Conservation (phyloP, 2,113 vertebrate species). For the Ptilonorhynchus violaceus region DNA sequence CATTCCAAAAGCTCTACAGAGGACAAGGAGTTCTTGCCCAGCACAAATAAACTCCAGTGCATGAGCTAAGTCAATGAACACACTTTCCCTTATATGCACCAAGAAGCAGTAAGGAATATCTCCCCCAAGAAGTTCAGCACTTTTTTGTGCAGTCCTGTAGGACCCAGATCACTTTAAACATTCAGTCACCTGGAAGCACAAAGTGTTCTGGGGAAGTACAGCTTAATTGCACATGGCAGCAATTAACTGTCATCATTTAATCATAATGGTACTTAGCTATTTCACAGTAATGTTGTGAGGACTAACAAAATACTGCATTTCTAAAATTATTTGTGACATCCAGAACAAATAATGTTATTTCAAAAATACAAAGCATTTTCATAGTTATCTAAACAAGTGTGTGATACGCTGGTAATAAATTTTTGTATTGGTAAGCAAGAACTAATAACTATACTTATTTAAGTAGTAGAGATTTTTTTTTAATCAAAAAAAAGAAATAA, state of each 20-base stretch:
- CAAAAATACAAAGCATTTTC: background rate
- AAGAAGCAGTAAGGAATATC: background rate
- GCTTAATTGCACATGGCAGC: background rate
- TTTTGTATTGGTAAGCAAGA: background rate
- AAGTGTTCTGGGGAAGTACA: background rate
- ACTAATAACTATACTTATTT: background rate
- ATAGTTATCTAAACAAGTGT: background rate
- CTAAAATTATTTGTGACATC: background rate
- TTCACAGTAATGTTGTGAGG: background rate
- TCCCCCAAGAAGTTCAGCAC: background rate
- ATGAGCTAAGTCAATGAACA: background rate
- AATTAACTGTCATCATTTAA: background rate
- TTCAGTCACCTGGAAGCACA: background rate
- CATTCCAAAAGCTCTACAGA: background rate
- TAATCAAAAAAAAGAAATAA: background rate
- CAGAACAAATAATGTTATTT: background rate
- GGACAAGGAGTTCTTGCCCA: rapidly evolving
- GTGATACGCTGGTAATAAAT: background rate
- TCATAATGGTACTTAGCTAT: background rate
- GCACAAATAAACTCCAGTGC: background rate
- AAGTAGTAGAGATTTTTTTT: background rate
- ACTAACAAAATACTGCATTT: background rate
- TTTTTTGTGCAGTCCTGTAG: background rate
- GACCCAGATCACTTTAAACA: background rate
- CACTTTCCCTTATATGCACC: background rate